Percentiles rank a stretch among this genome's conserved stretches.
phyloP scores from a whole-genome alignment of 2,888 invertebrate species.

The Ichneumon xanthorius region DNA sequence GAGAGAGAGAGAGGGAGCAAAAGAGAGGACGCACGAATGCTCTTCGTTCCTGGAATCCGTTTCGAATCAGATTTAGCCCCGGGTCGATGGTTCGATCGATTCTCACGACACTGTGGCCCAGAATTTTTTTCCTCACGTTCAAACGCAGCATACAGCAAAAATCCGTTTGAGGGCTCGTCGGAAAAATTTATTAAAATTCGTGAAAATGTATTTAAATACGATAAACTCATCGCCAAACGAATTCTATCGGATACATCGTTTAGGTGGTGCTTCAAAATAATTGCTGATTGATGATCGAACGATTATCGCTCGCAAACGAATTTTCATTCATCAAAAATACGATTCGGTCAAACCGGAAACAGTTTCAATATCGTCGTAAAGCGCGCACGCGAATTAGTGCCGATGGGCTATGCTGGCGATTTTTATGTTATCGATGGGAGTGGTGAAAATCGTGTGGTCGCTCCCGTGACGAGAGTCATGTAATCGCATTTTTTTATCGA shows the following conservation, averaged over 20 bases:
- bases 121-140: not conserved
- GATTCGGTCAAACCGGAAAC: too few species aligned
- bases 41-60: constrained; percentile 47
- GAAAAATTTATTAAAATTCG: not conserved
- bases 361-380: too few species aligned
- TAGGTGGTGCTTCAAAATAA: not conserved
- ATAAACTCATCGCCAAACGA: not conserved
- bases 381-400: too few species aligned
- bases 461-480: not conserved
- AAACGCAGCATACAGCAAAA: not conserved
- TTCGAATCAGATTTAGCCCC: constrained; percentile 22
- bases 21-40: constrained; percentile 49
- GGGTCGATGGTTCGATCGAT: constrained; percentile 32
- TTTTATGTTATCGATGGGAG: not conserved
- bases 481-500: not conserved
- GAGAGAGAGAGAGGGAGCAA: constrained; percentile 29
- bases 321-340: not conserved
- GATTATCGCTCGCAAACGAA: not conserved
- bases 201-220: not conserved
- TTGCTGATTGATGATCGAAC: not conserved
- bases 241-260: not conserved
- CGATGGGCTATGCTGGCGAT: not conserved
- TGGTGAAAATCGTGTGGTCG: not conserved
- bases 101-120: constrained; percentile 3
- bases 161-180: not conserved